Evolutionary conservation across 1,140 invertebrate species (phyloP).

Genomic region (Bombyx mandarina): DNA sequence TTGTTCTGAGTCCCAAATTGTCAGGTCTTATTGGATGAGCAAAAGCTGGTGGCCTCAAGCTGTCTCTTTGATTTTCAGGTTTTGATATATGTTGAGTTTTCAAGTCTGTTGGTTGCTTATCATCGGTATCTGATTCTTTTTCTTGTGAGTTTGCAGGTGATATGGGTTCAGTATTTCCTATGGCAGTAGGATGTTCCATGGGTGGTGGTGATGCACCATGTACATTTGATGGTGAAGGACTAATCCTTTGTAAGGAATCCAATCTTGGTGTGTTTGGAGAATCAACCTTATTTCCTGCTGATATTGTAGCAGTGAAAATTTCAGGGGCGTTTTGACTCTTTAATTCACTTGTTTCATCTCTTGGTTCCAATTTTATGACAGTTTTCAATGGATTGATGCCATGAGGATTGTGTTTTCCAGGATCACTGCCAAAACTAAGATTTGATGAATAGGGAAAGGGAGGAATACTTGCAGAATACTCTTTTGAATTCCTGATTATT

Average conservation of each 20-base stretch:
- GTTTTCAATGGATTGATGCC: constrained; percentile 61
- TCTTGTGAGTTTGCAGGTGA: constrained; percentile 59
- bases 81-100: constrained; percentile 57
- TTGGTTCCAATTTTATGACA: constrained; percentile 73
- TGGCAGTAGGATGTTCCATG: constrained; percentile 57
- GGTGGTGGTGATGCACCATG: constrained; percentile 47
- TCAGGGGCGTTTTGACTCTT: constrained; percentile 66
- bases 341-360: constrained; percentile 72
- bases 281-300: constrained; percentile 54
- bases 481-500: constrained; percentile 58
- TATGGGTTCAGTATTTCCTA: constrained; percentile 50
- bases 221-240: constrained; percentile 57
- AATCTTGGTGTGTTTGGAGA: constrained; percentile 50
- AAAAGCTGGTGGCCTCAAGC: constrained; percentile 58
- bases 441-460: constrained; percentile 51
- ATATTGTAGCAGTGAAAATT: constrained; percentile 65
- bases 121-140: constrained; percentile 55
- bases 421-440: constrained; percentile 52
- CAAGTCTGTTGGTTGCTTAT: constrained; percentile 60
- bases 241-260: constrained; percentile 56
- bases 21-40: constrained; percentile 60
- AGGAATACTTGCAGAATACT: constrained; percentile 47
- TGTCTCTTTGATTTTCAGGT: constrained; percentile 48
- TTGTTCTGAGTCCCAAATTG: constrained; percentile 47
- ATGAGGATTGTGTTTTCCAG: constrained; percentile 55